Evolutionary conservation across 2,888 invertebrate genomes (phyloP), one percentile per base, ranked within the genome.

Genomic region (Metellina segmentata): DNA sequence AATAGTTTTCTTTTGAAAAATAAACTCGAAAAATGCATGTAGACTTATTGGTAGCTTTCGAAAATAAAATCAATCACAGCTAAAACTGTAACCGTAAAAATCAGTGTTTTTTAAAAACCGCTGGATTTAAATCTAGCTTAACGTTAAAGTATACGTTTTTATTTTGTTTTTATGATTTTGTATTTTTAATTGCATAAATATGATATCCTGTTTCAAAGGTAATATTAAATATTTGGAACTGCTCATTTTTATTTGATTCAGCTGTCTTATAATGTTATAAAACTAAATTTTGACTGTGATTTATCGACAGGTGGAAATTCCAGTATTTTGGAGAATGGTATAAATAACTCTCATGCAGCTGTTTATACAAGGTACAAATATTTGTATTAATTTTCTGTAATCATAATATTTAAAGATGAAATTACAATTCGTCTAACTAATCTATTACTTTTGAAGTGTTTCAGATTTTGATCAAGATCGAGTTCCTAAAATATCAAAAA

Each of bases 181-280:
- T 77, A 77, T 74, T 34, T 77, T 71, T 82, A 16, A 74, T 82
- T 20, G 8, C 13, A 77, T 16, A 9, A 86, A 51, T 61, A 91
- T 91, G 91, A 78, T 87, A 69, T 87, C 91, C n/a, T 91, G 91
- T 83, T 91, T 91, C 49, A 91, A 91, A 83, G 87, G 91, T 91
- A 91, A 49, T 19, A 51, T 34, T 48, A 13, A 7, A 49, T 49
- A 34, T 49, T 70, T 82, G 70, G 16, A 13, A 70, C 49, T 70
- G 0, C 19, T 82, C 13, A 16, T 77, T 5, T 34, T 34, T 34
- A 4, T 34, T 34, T 34, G 34, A 34, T 34, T 34, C 34, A 34
- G 1, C 34, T 34, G 34, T 34, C 34, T 34, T 34, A 34, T 34
- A 34, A 2, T 34, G 34, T 34, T 19, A 6, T 82, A 19, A 82